Evolutionary conservation across 2,113 vertebrate species (phyloP).

Genomic region (Setophaga coronata): DNA sequence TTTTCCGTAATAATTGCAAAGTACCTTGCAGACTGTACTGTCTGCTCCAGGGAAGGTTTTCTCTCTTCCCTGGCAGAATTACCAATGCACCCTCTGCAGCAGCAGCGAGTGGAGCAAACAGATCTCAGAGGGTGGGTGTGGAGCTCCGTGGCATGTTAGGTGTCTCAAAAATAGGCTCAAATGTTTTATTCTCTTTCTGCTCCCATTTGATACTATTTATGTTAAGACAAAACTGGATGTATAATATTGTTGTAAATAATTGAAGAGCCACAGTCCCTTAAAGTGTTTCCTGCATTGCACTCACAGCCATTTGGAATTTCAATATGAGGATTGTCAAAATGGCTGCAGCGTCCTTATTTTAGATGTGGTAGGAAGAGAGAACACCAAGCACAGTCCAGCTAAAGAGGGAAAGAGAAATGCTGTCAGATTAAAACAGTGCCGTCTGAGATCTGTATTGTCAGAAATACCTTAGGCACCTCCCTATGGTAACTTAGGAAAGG

Average conservation of each 20-base stretch:
- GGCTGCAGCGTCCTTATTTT: conserved; percentile 29
- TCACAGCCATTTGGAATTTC: conserved; percentile 15
- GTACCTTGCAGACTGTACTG: neutral
- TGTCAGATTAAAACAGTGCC: neutral
- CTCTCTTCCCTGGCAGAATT: neutral
- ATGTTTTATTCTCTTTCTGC: conserved; percentile 48
- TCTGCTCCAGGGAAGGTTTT: neutral
- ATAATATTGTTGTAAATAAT: conserved; percentile 43
- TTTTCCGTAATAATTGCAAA: neutral
- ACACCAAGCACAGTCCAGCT: neutral
- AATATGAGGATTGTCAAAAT: neutral
- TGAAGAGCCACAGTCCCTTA: conserved; percentile 25
- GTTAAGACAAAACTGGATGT: conserved; percentile 19
- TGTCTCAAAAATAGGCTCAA: conserved; percentile 17
- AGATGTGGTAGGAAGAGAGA: conserved; percentile 31
- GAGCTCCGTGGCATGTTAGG: neutral
- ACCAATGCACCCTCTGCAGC: neutral
- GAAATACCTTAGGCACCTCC: neutral
- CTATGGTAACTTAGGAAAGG: neutral
- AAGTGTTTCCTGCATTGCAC: conserved; percentile 11
- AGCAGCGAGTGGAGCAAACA: neutral
- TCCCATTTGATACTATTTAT: conserved; percentile 49
- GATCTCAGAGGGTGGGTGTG: neutral
- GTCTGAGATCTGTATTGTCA: neutral
- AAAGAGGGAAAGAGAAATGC: neutral